Conservation (phyloP, 2,797 vertebrate genomes). For the Sebastes steindachneri region DNA sequence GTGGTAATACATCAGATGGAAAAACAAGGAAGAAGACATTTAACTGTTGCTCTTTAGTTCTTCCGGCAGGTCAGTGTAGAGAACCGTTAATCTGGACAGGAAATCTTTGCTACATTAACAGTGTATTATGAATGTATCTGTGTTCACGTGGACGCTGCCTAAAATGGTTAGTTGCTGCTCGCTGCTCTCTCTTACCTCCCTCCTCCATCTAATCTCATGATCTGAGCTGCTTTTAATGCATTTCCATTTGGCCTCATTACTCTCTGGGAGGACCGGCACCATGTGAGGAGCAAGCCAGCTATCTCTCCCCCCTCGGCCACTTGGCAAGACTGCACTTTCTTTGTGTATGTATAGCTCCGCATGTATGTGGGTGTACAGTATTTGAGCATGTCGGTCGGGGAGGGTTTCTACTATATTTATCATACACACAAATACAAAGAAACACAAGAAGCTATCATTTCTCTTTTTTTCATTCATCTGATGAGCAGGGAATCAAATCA, state of each 20-base stretch:
- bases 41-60: neutral
- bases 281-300: constrained; percentile 30
- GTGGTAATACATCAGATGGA: neutral
- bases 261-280: constrained; percentile 56
- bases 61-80: neutral
- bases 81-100: neutral
- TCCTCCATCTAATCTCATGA: constrained; percentile 63
- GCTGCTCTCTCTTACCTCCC: constrained; percentile 16
- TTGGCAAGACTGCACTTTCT: constrained; percentile 43
- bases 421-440: neutral
- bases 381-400: neutral
- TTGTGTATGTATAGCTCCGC: neutral
- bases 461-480: constrained; percentile 1
- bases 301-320: constrained; percentile 39
- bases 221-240: constrained; percentile 65
- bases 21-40: neutral
- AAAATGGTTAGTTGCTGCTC: constrained; percentile 2
- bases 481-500: constrained; percentile 18
- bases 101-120: neutral
- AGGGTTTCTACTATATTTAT: neutral
- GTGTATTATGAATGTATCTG: neutral
- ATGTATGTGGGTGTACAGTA: neutral
- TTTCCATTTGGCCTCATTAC: constrained; percentile 74
- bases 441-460: neutral
- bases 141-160: neutral